Conservation (phyloP, 2,888 invertebrate genomes). For the Polia nebulosa region DNA sequence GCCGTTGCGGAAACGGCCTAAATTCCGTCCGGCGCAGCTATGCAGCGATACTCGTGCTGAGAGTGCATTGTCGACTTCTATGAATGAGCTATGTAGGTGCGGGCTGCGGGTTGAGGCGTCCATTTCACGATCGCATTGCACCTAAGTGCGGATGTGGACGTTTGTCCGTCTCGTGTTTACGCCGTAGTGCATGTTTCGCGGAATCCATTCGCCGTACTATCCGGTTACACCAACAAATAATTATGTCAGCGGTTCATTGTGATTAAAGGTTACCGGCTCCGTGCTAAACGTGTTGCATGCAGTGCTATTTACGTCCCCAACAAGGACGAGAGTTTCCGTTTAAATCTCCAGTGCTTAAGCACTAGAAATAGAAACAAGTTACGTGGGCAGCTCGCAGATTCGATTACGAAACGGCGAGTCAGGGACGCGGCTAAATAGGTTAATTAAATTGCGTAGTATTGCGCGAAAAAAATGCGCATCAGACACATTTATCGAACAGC, state of each 20-base stretch:
- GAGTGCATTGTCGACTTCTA: constrained; percentile 78
- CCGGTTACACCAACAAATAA: constrained; percentile 86
- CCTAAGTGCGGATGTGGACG: constrained; percentile 80
- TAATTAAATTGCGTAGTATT: constrained; percentile 80
- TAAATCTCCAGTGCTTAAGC: constrained; percentile 75
- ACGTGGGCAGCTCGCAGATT: constrained; percentile 84
- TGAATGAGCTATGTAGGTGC: constrained; percentile 82
- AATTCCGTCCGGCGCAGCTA: constrained; percentile 77
- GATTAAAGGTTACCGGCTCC: constrained; percentile 80
- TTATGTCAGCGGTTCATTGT: constrained; percentile 86
- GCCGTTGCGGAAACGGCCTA: constrained; percentile 75
- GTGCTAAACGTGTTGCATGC: constrained; percentile 61
- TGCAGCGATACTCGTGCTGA: constrained; percentile 76
- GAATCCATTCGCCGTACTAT: constrained; percentile 81
- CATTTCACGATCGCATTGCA: constrained; percentile 80
- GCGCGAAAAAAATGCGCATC: constrained; percentile 78
- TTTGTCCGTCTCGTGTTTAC: constrained; percentile 78
- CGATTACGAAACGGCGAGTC: constrained; percentile 80
- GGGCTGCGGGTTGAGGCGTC: constrained; percentile 71
- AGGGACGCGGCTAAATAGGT: constrained; percentile 82
- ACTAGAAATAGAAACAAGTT: constrained; percentile 86
- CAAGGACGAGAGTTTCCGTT: constrained; percentile 80
- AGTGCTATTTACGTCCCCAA: constrained; percentile 70
- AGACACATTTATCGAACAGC: constrained; percentile 82
- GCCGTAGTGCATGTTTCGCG: constrained; percentile 81